Evolutionary conservation across 1,140 invertebrate genomes (phyloP).

Genomic region (Rhynchophorus ferrugineus): DNA sequence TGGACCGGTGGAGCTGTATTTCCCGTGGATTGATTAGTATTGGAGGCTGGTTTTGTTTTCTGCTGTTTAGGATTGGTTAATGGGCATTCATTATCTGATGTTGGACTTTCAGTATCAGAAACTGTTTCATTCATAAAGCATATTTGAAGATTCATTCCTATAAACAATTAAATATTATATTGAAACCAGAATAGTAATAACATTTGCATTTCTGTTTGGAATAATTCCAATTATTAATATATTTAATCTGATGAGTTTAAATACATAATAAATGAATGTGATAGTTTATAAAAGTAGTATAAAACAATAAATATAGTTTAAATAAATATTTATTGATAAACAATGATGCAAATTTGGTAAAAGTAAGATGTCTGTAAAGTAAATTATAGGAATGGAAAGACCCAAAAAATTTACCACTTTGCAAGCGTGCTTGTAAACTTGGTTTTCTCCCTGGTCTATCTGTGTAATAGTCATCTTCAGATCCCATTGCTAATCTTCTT

Average conservation of each 20-base stretch:
- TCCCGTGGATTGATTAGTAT: conserved; percentile 25
- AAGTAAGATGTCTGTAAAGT: too few relatives aligned
- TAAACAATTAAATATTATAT: too few relatives aligned
- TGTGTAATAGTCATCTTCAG: conserved; percentile 68
- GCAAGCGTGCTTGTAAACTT: conserved; percentile 76
- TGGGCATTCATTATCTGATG: conserved; percentile 55
- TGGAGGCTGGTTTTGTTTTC: conserved; percentile 30
- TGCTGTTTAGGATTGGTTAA: conserved; percentile 35
- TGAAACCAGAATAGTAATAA: too few relatives aligned
- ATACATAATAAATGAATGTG: too few relatives aligned
- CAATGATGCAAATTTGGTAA: too few relatives aligned
- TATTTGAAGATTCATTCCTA: conserved; percentile 88
- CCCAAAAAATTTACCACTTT: conserved; percentile 57
- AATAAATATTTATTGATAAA: too few relatives aligned
- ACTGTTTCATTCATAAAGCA: conserved; percentile 92
- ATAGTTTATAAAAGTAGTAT: too few relatives aligned
- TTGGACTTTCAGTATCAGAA: conserved; percentile 70
- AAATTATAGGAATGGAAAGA: conserved; percentile 28
- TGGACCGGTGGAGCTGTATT: conserved; percentile 23
- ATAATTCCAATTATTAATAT: too few relatives aligned
- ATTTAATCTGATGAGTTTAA: too few relatives aligned
- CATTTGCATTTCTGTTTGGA: too few relatives aligned
- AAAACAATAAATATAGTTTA: too few relatives aligned
- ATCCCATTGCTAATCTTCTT: conserved; percentile 77
- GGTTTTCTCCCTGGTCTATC: conserved; percentile 69